These are phyloP conservation scores for Cheilosia vulpina DNA, from an alignment of 2,888 invertebrate species.

Conservation along the genomic window DNA sequence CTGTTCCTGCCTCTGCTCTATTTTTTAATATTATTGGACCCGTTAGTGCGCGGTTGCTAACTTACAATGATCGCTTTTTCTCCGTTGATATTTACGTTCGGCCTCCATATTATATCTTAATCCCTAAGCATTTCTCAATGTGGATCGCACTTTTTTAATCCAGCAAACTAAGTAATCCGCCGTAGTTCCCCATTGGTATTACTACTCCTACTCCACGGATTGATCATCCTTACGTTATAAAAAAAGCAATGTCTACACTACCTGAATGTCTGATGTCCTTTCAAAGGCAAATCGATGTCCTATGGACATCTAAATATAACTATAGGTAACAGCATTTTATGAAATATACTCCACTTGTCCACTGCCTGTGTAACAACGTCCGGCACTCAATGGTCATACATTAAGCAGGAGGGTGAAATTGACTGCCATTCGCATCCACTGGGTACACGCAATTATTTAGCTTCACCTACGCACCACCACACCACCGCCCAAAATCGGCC, in stretches of 20 bases:
- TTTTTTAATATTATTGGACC: too few relatives aligned
- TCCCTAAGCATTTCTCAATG: too few relatives aligned
- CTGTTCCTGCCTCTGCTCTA: too few relatives aligned
- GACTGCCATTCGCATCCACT: constrained; percentile 66
- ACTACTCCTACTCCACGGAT: background rate
- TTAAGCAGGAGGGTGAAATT: constrained; percentile 66
- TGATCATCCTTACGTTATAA: background rate
- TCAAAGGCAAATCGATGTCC: constrained; percentile 12
- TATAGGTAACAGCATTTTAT: constrained; percentile 20
- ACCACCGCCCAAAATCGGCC: constrained; percentile 3
- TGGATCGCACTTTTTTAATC: too few relatives aligned
- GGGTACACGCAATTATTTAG: constrained; percentile 70
- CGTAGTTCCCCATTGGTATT: background rate
- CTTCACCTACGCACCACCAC: constrained; percentile 59
- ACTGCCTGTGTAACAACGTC: constrained; percentile 55
- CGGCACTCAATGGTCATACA: constrained; percentile 68
- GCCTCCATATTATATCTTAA: too few relatives aligned
- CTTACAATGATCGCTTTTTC: too few relatives aligned
- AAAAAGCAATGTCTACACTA: background rate
- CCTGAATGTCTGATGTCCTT: background rate
- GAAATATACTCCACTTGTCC: constrained; percentile 52
- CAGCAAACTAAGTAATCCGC: too few relatives aligned
- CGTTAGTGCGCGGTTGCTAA: too few relatives aligned
- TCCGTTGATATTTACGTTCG: too few relatives aligned
- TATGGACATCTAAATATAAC: background rate